Evolutionary conservation across 2,113 vertebrate species (phyloP), one percentile per base, ranked within the genome.

Genomic region (Sus scrofa): DNA sequence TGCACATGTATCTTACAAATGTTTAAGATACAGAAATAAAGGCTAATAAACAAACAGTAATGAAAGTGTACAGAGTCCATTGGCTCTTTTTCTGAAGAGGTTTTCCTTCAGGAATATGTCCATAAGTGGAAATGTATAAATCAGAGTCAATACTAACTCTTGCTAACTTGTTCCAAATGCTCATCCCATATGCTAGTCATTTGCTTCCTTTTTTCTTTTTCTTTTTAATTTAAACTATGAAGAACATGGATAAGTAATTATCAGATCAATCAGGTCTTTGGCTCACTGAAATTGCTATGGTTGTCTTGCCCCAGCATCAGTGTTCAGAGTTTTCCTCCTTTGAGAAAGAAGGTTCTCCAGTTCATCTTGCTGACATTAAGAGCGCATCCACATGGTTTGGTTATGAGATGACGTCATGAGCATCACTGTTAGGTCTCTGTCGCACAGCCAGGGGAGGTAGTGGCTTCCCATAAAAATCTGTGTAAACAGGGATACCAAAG

Each of bases 391-490:
- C n/a, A 34, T 39, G 34, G 86, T 58, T 7, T 88, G 71, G 91
- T 97, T 98, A 99, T 94, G 98, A 98, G 92, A 98, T 98, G 85
- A 98, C 85, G 63, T 99, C 98, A 8, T 98, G 98, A 83, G 97
- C 91, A n/a, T 99, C 99, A 56, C 98, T 96, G 93, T 98, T 99
- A 52, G 98, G 98, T 98, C 97, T 98, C 93, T 98, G 98, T 86
- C 95, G 97, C 15, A 98, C 3, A 79, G 96, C 95, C 96, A 99
- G 90, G 0, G 99, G 98, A 32, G 99, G 99, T 54, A 99, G 95
- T 30, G 98, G 98, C 96, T 99, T 99, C 54, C 98, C 98, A 82
- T 97, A 98, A 98, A 99, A 98, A 98, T 99, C 99, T 99, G 97
- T 2, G 0, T 12, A 73, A 94, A 98, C 71, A 94, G 84, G 95